Percentiles rank a stretch among this genome's conserved stretches.
Evolutionary conservation across 2,113 vertebrate genomes (phyloP).

Genomic region (Sitta europaea): DNA sequence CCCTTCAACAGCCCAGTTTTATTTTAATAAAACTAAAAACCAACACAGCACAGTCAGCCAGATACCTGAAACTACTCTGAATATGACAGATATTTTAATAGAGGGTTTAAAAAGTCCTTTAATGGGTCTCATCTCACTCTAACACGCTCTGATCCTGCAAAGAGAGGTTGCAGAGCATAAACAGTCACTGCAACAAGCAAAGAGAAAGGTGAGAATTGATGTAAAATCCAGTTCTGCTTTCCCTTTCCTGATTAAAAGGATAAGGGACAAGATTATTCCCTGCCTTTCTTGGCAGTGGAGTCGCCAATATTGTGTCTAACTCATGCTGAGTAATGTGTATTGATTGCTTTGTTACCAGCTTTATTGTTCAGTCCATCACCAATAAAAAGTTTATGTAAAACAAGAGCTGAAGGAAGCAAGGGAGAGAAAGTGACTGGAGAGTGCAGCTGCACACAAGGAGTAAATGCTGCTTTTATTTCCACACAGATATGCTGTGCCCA

Average conservation of each 20-base stretch:
- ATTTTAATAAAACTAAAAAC: neutral
- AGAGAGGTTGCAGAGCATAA: neutral
- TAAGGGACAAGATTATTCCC: constrained; percentile 12
- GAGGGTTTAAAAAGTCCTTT: neutral
- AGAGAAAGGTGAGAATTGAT: neutral
- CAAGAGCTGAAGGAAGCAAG: neutral
- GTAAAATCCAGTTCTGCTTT: neutral
- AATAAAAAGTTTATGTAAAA: constrained; percentile 53
- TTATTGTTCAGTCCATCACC: constrained; percentile 51
- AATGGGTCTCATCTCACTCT: neutral
- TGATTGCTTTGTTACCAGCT: constrained; percentile 55
- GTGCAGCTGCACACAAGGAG: neutral
- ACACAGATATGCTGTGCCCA: neutral
- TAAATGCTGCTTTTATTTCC: neutral
- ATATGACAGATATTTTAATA: neutral
- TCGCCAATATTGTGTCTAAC: constrained; percentile 29
- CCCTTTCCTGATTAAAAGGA: neutral
- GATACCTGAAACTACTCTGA: neutral
- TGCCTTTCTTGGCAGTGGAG: neutral
- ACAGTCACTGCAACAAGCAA: neutral
- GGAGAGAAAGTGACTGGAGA: neutral
- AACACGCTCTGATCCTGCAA: neutral
- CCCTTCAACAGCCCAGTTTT: neutral
- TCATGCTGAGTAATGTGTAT: constrained; percentile 39
- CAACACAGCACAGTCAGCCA: neutral